Evolutionary conservation across 1,140 invertebrate species (phyloP).

Genomic region (Drosophila eugracilis): DNA sequence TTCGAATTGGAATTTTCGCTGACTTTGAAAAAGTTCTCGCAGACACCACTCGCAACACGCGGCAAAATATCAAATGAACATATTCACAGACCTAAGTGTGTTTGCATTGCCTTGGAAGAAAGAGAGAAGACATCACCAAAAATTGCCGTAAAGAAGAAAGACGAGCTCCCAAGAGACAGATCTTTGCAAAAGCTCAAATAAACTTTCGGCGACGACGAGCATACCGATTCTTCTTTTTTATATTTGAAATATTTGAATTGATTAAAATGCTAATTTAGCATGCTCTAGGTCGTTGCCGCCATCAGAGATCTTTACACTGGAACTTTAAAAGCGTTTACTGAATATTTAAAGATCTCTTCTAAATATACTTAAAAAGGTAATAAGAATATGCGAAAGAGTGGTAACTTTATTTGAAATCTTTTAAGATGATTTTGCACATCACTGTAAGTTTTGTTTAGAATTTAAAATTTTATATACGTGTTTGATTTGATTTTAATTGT

Average conservation of each 20-base stretch:
- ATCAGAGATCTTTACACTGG: conserved; percentile 40
- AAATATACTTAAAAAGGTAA: neutral
- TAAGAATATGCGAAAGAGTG: neutral
- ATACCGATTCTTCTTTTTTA: conserved; percentile 26
- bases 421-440: neutral
- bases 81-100: conserved; percentile 4
- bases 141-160: neutral
- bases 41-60: conserved; percentile 35
- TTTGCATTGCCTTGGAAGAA: neutral
- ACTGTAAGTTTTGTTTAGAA: no score
- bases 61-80: conserved; percentile 40
- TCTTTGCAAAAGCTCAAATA: conserved; percentile 31
- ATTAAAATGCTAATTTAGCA: conserved; percentile 74
- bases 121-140: no score
- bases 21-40: conserved; percentile 22
- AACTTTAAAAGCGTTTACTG: conserved; percentile 9
- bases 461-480: no score
- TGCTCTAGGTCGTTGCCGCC: conserved; percentile 51
- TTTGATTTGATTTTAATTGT: neutral
- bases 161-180: conserved; percentile 17
- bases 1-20: conserved; percentile 25
- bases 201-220: conserved; percentile 15
- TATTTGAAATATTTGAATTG: conserved; percentile 60
- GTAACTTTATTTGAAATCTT: neutral
- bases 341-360: conserved; percentile 14